Evolutionary conservation across 2,888 invertebrate genomes (phyloP).

Genomic region (Diarsia dahlii): DNA sequence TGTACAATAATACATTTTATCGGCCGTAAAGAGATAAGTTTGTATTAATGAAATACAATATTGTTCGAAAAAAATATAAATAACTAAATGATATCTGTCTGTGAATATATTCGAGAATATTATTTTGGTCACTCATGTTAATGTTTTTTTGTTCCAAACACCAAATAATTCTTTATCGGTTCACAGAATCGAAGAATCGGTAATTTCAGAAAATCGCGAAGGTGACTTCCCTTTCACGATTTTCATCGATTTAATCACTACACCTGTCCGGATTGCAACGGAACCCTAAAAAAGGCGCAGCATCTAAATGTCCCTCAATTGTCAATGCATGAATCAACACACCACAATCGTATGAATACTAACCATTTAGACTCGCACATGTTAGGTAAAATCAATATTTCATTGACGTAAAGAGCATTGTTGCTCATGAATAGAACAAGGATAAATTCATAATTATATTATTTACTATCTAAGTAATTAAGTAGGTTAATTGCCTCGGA

Average conservation of each 20-base stretch:
- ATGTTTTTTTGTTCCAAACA: no score
- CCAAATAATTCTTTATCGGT: neutral
- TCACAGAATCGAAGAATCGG: neutral
- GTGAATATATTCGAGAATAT: neutral
- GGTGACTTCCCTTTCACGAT: no score
- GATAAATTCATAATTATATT: constrained; percentile 24
- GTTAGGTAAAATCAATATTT: constrained; percentile 42
- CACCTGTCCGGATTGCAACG: neutral
- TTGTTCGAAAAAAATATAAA: neutral
- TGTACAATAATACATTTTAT: neutral
- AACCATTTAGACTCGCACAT: constrained; percentile 5
- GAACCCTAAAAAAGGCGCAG: neutral
- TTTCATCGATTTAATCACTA: no score
- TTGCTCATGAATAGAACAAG: constrained; percentile 49
- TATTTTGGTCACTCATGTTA: no score
- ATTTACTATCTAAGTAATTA: constrained; percentile 15
- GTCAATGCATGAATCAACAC: constrained; percentile 28
- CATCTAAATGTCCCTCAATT: neutral
- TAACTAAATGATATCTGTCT: neutral
- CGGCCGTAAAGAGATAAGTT: neutral
- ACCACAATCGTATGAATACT: neutral
- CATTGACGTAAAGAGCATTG: constrained; percentile 55
- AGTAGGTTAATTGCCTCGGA: neutral
- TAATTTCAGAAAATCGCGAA: no score
- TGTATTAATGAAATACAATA: neutral